phyloP scores from a whole-genome alignment of 2,888 invertebrate genomes.

The Heliconius charithonia region DNA sequence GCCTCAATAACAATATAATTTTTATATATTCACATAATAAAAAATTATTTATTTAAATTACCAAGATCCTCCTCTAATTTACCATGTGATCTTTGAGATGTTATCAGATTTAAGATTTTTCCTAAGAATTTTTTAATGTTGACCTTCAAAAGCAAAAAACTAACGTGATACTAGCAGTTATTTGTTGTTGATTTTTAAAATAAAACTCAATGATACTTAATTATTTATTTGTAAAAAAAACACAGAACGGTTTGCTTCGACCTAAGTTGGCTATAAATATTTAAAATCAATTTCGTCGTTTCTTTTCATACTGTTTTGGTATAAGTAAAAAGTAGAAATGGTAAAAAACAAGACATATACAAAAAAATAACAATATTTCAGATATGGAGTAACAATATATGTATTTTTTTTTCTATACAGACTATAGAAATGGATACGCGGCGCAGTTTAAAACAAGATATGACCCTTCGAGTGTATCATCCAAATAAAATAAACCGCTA shows the following conservation, averaged over 20 bases:
- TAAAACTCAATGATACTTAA: too few relatives aligned
- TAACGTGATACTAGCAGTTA: background rate
- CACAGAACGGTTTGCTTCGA: background rate
- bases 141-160: background rate
- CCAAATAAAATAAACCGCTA: background rate
- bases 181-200: background rate
- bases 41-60: background rate
- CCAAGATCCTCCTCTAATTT: background rate
- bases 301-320: background rate
- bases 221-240: too few relatives aligned
- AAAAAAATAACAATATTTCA: too few relatives aligned
- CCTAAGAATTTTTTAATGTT: background rate
- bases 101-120: background rate
- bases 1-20: too few relatives aligned
- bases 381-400: background rate
- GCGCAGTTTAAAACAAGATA: background rate
- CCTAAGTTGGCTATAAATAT: background rate
- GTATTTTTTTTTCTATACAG: background rate
- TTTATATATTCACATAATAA: background rate
- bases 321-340: too few relatives aligned
- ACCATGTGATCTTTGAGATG: slow-evolving; percentile 1
- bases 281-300: background rate
- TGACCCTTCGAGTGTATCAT: background rate
- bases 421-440: background rate
- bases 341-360: too few relatives aligned